Evolutionary conservation across 1,140 invertebrate species (phyloP), one percentile per base, ranked within the genome.

Genomic region (Bathynomus jamesi): DNA sequence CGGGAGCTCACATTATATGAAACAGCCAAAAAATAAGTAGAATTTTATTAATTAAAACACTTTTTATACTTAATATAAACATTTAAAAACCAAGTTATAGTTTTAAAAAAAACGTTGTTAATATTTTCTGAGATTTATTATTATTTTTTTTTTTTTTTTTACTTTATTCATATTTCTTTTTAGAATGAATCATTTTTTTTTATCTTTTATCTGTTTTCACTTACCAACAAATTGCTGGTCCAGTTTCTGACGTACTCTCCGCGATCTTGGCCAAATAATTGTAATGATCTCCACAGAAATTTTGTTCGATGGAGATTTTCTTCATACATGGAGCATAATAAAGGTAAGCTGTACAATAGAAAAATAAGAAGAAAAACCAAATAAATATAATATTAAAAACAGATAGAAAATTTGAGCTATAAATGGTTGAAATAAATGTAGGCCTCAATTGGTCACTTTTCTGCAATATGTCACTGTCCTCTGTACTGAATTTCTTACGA

Each of bases 261-360:
- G 61, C 67, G 4, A 69, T 46, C n/a, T 60, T 61, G 29, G 67
- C 67, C 17, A 69, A 29, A 53, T 53, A 69, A 46, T 60, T 69
- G 67, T 69, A 69, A 24, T 69, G 67, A 61, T 69, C 67, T 13
- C 67, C 67, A 21, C 67, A 69, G 25, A 60, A 53, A n/a, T 30
- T 27, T 27, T 32, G 31, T 3, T 32, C 32, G 64, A 65, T 65
- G 64, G 30, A 65, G 8, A 65, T 27, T 21, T 65, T 28, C 64
- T 65, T 65, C 64, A 65, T 65, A 17, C 64, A 65, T 27, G 64
- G 64, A 17, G 64, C 64, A 32, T 65, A 65, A 29, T 65, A 29
- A n/a, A 65, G 64, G 28, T 65, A 65, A 5, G 64, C 64, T 65
- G 64, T 13, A 21, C n/a, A n/a, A 53, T 53, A 13, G n/a, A n/a